These are phyloP conservation scores for Atherinomorus stipes DNA, from an alignment of 2,113 vertebrate genomes.

Conservation along the genomic window DNA sequence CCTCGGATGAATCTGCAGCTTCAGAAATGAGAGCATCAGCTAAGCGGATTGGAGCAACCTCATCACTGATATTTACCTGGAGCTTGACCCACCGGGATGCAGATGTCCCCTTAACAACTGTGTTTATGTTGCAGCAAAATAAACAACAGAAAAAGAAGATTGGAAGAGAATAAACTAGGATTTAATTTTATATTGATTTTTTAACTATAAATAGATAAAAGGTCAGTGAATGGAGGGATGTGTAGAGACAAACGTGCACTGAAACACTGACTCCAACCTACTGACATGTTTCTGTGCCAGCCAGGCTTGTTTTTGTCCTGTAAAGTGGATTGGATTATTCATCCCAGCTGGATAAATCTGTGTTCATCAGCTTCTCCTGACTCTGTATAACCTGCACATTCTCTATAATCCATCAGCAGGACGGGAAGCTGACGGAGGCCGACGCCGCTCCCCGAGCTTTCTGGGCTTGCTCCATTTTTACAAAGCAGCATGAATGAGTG, in stretches of 20 bases:
- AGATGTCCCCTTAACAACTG: too few relatives aligned
- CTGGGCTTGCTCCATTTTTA: slow-evolving; percentile 25
- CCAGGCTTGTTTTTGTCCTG: neutral
- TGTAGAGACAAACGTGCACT: too few relatives aligned
- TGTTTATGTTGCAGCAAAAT: too few relatives aligned
- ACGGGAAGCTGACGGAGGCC: neutral
- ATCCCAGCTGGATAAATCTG: slow-evolving; percentile 15
- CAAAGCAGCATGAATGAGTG: slow-evolving; percentile 27
- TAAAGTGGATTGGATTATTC: slow-evolving; percentile 5
- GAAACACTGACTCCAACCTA: neutral
- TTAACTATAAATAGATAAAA: too few relatives aligned
- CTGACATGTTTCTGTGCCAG: neutral
- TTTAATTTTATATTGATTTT: too few relatives aligned
- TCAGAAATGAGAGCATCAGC: neutral
- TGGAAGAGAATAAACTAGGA: too few relatives aligned
- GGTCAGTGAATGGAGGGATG: too few relatives aligned
- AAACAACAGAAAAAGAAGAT: too few relatives aligned
- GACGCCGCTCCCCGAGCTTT: slow-evolving; percentile 11
- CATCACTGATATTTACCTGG: too few relatives aligned
- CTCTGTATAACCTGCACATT: neutral
- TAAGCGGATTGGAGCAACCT: neutral
- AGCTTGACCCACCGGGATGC: neutral
- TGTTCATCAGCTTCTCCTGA: too few relatives aligned
- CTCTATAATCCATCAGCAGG: neutral
- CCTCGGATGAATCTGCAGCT: too few relatives aligned